These are phyloP conservation scores for Glareola pratincola DNA, from an alignment of 2,113 vertebrate species.

Conservation along the genomic window DNA sequence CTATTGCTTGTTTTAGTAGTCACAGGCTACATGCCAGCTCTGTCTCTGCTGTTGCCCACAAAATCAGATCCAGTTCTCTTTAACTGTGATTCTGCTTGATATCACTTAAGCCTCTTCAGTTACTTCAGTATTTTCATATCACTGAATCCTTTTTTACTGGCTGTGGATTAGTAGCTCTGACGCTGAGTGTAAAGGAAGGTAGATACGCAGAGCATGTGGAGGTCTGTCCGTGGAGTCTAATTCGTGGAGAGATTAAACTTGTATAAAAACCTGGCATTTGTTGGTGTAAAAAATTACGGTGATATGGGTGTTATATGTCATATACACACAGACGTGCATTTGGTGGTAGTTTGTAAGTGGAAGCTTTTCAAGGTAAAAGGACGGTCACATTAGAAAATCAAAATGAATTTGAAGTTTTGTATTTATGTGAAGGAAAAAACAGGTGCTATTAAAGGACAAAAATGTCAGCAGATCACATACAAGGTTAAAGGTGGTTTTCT, in stretches of 20 bases:
- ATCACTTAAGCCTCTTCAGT: not conserved
- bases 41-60: not conserved
- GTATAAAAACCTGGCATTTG: not conserved
- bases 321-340: not conserved
- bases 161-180: not conserved
- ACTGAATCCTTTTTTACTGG: not conserved
- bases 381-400: not conserved
- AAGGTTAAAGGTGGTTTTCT: not conserved
- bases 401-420: not conserved
- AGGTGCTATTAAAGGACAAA: not conserved
- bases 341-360: not conserved
- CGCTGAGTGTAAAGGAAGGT: not conserved
- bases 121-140: not conserved
- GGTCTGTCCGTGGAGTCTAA: not conserved
- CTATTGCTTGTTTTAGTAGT: not conserved
- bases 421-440: not conserved
- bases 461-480: not conserved
- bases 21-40: not conserved
- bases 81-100: not conserved
- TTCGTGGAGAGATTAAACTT: not conserved
- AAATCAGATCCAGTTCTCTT: not conserved
- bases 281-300: not conserved
- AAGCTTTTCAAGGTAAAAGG: not conserved
- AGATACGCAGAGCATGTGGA: not conserved
- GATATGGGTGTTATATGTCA: rapidly evolving